Evolutionary conservation across 2,113 vertebrate genomes (phyloP), one percentile per base, ranked within the genome.

Genomic region (Pyxicephalus adspersus): DNA sequence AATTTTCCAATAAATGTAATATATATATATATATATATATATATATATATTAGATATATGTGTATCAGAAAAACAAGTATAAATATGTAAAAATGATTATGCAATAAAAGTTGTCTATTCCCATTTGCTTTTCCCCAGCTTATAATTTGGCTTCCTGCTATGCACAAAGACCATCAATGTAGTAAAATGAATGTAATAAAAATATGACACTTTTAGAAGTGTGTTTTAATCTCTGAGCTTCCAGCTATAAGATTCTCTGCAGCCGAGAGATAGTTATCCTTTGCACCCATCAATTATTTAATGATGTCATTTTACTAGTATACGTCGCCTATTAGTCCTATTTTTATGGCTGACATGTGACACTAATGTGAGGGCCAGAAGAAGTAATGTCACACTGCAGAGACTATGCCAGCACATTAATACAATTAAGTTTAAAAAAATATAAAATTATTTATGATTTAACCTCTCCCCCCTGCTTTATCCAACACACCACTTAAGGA

Each of bases 261-360:
- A 68, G 38, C 23, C 5, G 67, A 68, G 66, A 68, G 66, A 52
- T 70, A 70, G 67, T 28, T 52, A 70, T 70, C 67, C 50, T 25
- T 23, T 70, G 50, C 51, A 70, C 67, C 45, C 67, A 70, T 70
- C 22, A 70, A 70, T 52, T 70, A 70, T 70, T 70, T 70, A 70
- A 70, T 70, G 51, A 25, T 70, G 23, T 51, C 5, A 51, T 70
- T 70, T 70, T 50, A 67, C 38, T 50, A 67, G 65, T 67, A 38
- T 70, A 52, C 67, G 38, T 51, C 66, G 51, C 51, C 66, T 70
- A 70, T 70, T 70, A 70, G 38, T 51, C 22, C 38, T 17, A 22
- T 51, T 70, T 70, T 70, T 70, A 70, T 70, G 23, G 31, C 66
- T 52, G 66, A 70, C 66, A 52, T 70, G 66, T 70, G 66, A 70